Evolutionary conservation across 2,888 invertebrate genomes (phyloP).

Genomic region (Tridacna gigas): DNA sequence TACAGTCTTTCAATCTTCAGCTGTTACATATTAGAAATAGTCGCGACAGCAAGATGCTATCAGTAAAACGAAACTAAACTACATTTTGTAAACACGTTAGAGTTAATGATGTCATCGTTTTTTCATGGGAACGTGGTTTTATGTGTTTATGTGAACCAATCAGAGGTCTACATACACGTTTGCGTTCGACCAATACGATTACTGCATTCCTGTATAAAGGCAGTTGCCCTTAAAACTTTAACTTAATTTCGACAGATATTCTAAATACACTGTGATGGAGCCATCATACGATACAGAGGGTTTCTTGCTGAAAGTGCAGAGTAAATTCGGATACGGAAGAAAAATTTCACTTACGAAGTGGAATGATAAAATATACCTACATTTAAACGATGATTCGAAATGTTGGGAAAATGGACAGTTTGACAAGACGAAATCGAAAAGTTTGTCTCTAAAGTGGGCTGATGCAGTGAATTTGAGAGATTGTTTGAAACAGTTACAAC

Average conservation of each 20-base stretch:
- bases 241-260: not conserved
- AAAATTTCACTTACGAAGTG: constrained; percentile 28
- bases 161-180: not conserved
- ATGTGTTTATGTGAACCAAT: not conserved
- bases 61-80: not conserved
- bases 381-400: constrained; percentile 30
- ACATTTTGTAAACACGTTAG: too few species aligned
- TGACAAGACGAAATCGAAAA: constrained; percentile 26
- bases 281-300: constrained; percentile 27
- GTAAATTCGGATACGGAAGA: constrained; percentile 28
- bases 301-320: constrained; percentile 25
- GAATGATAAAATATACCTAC: constrained; percentile 26
- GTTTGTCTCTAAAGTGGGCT: constrained; percentile 27
- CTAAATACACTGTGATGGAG: constrained; percentile 16
- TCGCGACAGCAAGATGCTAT: constrained; percentile 6
- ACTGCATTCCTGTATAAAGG: constrained; percentile 1
- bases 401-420: constrained; percentile 31
- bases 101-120: too few species aligned
- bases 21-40: not conserved
- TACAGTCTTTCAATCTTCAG: too few species aligned
- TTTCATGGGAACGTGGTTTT: constrained; percentile 12
- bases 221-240: not conserved
- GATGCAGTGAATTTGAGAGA: constrained; percentile 1
- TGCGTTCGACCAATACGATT: constrained; percentile 8
- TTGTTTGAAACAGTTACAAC: constrained; percentile 6